Evolutionary conservation across 2,888 invertebrate species (phyloP), one percentile per base, ranked within the genome.

Genomic region (Drosophila borealis): DNA sequence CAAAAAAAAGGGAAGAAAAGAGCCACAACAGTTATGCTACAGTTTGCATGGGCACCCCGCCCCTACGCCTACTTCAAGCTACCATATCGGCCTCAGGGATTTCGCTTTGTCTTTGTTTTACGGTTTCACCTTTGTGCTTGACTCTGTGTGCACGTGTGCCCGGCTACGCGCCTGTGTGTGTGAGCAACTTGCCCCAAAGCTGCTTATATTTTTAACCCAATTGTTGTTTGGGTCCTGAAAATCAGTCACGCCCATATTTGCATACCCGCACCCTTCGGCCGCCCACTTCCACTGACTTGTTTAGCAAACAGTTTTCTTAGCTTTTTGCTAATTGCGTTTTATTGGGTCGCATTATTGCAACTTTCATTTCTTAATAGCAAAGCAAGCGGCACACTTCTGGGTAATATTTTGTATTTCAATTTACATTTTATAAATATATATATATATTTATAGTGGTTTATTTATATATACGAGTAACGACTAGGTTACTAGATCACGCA

Each of bases 141-240:
- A 13, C 51, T 29, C 29, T 21, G 29, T 34, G 17, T 19, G 6
- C 25, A 10, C 17, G 39, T 29, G 17, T 46, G 13, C 29, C 29
- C 29, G 25, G 6, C 25, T 25, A 25, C 29, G 41, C 48, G 51
- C 41, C 13, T 19, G 36, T 44, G 8, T 25, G 55, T 34, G 33
- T 48, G 56, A 45, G 50, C 42, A 19, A 37, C 53, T 14, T 39
- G 39, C 13, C 42, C 21, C 21, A 39, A 57, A 50, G 49, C 57
- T 55, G 61, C 53, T 67, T 81, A 68, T 57, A n/a, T 75, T 67
- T 67, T 68, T 48, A 76, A 66, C 53, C 66, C 70, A 70, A 69
- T 67, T 81, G 57, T 60, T 76, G 46, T 51, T 42, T 10, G 14
- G n/a, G 17, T 45, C 45, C 36, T 36, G 44, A 45, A 44, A 56